These are phyloP conservation scores for Steinernema scapterisci DNA, from an alignment of 2,888 invertebrate genomes.

Conservation along the genomic window DNA sequence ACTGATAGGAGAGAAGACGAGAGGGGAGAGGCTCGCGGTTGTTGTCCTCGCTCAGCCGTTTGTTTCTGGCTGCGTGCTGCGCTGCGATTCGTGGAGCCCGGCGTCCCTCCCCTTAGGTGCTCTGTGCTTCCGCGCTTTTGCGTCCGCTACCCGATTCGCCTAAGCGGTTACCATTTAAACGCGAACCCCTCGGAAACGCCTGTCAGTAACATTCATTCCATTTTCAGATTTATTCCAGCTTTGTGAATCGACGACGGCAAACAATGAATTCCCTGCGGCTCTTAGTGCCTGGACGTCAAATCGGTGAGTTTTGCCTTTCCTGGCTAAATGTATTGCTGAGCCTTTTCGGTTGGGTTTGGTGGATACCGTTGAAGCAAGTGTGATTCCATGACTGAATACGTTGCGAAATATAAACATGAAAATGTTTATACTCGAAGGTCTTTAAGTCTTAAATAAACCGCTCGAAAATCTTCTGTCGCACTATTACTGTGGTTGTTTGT, in stretches of 20 bases:
- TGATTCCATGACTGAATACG: too few relatives aligned
- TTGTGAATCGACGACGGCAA: background rate
- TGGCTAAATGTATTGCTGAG: background rate
- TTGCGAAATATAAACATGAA: too few relatives aligned
- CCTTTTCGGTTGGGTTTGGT: background rate
- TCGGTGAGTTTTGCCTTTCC: background rate
- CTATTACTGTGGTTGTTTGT: too few relatives aligned
- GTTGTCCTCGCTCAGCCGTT: conserved; percentile 25
- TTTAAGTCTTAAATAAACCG: too few relatives aligned
- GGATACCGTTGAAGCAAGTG: background rate
- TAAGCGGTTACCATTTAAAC: background rate
- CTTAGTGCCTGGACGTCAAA: background rate
- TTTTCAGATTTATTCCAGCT: background rate
- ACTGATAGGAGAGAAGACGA: conserved; percentile 20
- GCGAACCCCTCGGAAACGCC: too few relatives aligned
- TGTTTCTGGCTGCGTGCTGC: conserved; percentile 26
- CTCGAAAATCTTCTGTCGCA: too few relatives aligned
- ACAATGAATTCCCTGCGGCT: conserved; percentile 16
- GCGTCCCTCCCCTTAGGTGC: conserved; percentile 2
- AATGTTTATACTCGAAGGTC: too few relatives aligned
- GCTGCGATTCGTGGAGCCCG: too few relatives aligned
- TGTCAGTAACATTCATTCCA: too few relatives aligned
- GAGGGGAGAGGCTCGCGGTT: conserved; percentile 24
- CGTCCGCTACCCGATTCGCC: background rate
- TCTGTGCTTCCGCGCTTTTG: background rate